Conservation (phyloP, 2,797 vertebrate genomes). For the Peromyscus aztecus region DNA sequence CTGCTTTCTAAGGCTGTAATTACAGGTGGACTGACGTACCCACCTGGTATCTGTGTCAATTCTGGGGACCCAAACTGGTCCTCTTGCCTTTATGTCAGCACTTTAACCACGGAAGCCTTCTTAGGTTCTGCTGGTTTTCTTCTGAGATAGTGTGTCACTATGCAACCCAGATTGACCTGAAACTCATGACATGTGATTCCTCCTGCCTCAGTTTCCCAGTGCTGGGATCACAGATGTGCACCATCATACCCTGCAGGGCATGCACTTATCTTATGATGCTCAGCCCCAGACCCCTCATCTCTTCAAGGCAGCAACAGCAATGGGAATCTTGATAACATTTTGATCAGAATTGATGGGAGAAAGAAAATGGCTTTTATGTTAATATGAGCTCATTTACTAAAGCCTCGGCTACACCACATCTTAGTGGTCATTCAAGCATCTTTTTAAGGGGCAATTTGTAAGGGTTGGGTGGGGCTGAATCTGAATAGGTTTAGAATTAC, state of each 20-base stretch:
- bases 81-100: background rate
- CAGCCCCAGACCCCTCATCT: background rate
- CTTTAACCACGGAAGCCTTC: background rate
- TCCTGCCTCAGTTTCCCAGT: background rate
- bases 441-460: background rate
- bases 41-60: background rate
- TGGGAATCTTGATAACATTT: slow-evolving; percentile 30
- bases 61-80: background rate
- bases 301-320: background rate
- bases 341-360: slow-evolving; percentile 29
- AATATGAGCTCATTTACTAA: slow-evolving; percentile 39
- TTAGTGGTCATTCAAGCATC: background rate
- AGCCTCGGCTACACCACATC: background rate
- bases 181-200: background rate
- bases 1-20: background rate
- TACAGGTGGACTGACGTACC: background rate
- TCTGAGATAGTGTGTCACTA: background rate
- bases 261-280: background rate
- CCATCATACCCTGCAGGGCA: background rate
- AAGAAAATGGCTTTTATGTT: slow-evolving; percentile 34
- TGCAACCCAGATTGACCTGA: background rate
- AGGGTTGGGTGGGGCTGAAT: background rate
- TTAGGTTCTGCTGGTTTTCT: background rate
- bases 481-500: slow-evolving; percentile 41
- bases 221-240: background rate